Conservation (phyloP, 2,797 vertebrate species). For the Calcarius lapponicus region DNA sequence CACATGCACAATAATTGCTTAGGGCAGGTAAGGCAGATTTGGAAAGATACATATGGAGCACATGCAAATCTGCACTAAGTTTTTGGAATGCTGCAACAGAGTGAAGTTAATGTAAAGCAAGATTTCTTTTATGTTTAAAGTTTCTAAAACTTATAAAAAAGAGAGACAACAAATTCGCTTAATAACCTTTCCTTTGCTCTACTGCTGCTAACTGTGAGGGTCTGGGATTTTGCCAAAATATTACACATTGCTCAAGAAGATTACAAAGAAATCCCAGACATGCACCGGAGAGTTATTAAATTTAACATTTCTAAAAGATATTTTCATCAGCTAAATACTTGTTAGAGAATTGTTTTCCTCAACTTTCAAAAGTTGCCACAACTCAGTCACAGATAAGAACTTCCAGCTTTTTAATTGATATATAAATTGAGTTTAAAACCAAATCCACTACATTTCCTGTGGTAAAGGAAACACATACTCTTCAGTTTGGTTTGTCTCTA, state of each 20-base stretch:
- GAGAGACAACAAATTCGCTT: constrained; percentile 61
- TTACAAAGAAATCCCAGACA: constrained; percentile 71
- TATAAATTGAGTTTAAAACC: constrained; percentile 61
- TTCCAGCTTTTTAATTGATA: constrained; percentile 62
- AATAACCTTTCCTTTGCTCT: constrained; percentile 61
- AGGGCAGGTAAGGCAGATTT: constrained; percentile 56
- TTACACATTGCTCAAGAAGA: constrained; percentile 70
- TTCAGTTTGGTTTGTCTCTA: constrained; percentile 68
- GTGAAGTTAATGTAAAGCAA: constrained; percentile 55
- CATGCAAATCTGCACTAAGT: constrained; percentile 40
- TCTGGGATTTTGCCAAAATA: constrained; percentile 68
- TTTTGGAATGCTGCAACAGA: constrained; percentile 63
- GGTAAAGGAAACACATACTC: constrained; percentile 63
- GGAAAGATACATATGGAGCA: constrained; percentile 24
- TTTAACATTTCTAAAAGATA: constrained; percentile 68
- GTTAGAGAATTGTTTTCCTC: constrained; percentile 43
- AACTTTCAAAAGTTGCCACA: constrained; percentile 40
- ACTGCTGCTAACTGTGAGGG: constrained; percentile 40
- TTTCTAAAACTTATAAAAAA: constrained; percentile 67
- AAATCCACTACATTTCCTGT: constrained; percentile 68
- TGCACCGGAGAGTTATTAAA: constrained; percentile 64
- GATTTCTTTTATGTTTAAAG: constrained; percentile 55
- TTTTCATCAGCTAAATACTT: constrained; percentile 64
- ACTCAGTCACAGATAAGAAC: constrained; percentile 54
- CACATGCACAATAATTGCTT: constrained; percentile 44